A percentile compares a stretch with the other conserved stretches of the same genome.
Conservation (phyloP, 1,140 invertebrate species). For the Brachionus sp. region DNA sequence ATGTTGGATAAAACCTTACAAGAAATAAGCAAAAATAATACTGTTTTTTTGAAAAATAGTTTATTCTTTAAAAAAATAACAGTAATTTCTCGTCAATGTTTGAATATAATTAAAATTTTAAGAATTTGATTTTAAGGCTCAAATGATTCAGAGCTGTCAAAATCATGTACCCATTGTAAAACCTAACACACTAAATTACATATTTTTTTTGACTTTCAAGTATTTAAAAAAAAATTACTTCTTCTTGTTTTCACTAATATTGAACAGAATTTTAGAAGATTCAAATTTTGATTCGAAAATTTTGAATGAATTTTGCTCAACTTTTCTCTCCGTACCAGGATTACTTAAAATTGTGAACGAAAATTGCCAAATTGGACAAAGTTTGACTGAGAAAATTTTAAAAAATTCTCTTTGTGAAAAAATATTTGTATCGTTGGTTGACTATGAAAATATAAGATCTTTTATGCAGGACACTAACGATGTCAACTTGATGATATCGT, state of each 20-base stretch:
- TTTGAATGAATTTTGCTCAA: background rate
- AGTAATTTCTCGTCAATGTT: background rate
- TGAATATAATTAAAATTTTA: background rate
- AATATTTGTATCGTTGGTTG: background rate
- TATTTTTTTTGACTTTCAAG: background rate
- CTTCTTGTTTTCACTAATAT: background rate
- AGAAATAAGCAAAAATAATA: conserved; percentile 32
- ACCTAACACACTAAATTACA: background rate
- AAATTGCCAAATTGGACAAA: background rate
- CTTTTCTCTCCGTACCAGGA: background rate
- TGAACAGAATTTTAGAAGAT: background rate
- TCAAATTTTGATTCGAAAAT: background rate
- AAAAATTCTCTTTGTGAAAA: background rate
- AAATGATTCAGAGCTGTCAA: background rate
- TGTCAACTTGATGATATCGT: conserved; percentile 14
- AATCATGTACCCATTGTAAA: background rate
- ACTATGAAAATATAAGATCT: background rate
- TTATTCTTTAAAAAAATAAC: background rate
- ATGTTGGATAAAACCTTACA: conserved; percentile 26
- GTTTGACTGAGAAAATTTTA: background rate
- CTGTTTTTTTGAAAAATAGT: background rate
- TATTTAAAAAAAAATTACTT: background rate
- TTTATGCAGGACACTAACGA: background rate
- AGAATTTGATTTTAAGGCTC: background rate
- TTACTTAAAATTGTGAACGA: background rate